Evolutionary conservation across 2,888 invertebrate species (phyloP), one percentile per base, ranked within the genome.

Genomic region (Gymnocheta viridis): DNA sequence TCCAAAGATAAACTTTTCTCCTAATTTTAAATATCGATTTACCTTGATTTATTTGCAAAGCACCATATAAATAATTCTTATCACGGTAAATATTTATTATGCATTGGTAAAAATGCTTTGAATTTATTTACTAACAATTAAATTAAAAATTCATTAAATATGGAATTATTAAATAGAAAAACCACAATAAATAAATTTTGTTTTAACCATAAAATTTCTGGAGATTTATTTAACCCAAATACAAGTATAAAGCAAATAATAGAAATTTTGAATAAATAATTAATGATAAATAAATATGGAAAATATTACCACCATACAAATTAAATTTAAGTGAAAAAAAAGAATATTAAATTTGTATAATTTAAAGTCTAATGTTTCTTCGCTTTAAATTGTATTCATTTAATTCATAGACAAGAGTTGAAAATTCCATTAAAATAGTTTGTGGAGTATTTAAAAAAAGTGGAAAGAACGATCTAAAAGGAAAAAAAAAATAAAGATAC

Each of bases 101-200:
- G n/a, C n/a, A n/a, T 51, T 51, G 17, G 27, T 12, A 54, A 64
- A 73, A 54, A 44, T 64, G 10, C 22, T 32, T 44, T 17, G 38
- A n/a, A 41, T 49, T 24, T 32, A 32, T 54, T 51, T 49, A 27
- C 14, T n/a, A 17, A 29, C 41, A 74, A 41, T 27, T 27, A 54
- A 64, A 54, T 74, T 38, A 51, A 62, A 73, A 73, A 44, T 74
- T 41, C 54, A 74, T 74, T 64, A 74, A 54, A 41, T 54, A 29
- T 64, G 49, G 12, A 62, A 60, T 60, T 47, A 17, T 72, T 72
- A 38, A 38, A 73, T 51, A 38, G 38, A 41, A 54, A 74, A 74
- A 44, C 74, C 74, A 64, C 74, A 74, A 29, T 6, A 64, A 74
- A 64, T 54, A 44, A 64, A 32, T 51, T 64, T 73, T 27, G 27